These are phyloP conservation scores for Drosophila leontia DNA, from an alignment of 1,140 invertebrate genomes.

Conservation along the genomic window DNA sequence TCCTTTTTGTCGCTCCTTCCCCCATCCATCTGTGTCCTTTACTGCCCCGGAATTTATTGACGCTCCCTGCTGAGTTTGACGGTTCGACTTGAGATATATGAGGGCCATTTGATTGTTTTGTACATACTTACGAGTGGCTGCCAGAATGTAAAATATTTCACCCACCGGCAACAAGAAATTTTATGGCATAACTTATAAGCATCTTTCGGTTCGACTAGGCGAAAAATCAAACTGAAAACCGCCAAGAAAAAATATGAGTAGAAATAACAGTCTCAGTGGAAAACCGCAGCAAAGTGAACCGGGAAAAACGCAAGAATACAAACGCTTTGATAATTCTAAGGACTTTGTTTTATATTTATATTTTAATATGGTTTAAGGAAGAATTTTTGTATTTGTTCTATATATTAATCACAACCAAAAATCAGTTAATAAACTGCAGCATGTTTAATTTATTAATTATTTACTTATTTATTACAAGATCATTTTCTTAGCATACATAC, in stretches of 20 bases:
- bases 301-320: conserved; percentile 14
- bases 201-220: conserved; percentile 11
- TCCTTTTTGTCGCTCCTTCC: conserved; percentile 17
- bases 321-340: neutral
- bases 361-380: neutral
- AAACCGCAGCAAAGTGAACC: conserved; percentile 68
- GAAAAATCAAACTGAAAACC: conserved; percentile 47
- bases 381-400: neutral
- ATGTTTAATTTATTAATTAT: no score
- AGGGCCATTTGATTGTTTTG: conserved; percentile 45
- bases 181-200: conserved; percentile 28
- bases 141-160: conserved; percentile 40
- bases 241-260: conserved; percentile 16
- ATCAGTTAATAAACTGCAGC: no score
- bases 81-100: conserved; percentile 39
- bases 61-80: conserved; percentile 33
- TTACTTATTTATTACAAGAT: no score
- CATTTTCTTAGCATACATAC: no score
- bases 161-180: conserved; percentile 4
- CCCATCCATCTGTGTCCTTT: conserved; percentile 15
- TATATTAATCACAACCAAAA: no score
- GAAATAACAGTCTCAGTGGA: conserved; percentile 20
- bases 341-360: neutral
- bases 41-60: conserved; percentile 34
- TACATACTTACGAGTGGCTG: conserved; percentile 10